A percentile compares a stretch with the other conserved stretches of the same genome.
phyloP scores from a whole-genome alignment of 2,113 vertebrate species.

The Dissostichus mawsoni region DNA sequence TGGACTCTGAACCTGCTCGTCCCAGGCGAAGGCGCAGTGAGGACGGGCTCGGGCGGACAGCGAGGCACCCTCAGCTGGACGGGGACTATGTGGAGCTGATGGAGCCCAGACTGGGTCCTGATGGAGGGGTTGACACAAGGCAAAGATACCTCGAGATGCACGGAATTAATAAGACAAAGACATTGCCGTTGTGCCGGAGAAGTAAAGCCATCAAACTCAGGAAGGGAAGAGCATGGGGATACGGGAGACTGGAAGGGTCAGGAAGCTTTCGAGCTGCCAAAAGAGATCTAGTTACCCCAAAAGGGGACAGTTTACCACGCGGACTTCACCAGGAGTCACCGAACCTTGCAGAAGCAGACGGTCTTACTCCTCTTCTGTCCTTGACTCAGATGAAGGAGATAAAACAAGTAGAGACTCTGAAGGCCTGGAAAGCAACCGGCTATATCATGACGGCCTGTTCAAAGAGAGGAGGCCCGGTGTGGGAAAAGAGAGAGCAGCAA shows the following conservation, averaged over 20 bases:
- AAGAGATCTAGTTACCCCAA: conserved; percentile 47
- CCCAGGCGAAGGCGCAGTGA: conserved; percentile 73
- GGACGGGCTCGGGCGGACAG: conserved; percentile 68
- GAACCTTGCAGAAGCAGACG: conserved; percentile 54
- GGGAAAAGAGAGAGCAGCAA: conserved; percentile 78
- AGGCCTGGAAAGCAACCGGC: conserved; percentile 46
- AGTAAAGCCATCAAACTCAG: conserved; percentile 85
- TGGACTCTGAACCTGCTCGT: conserved; percentile 54
- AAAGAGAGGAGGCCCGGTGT: conserved; percentile 84
- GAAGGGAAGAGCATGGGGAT: conserved; percentile 85
- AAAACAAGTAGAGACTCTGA: conserved; percentile 55
- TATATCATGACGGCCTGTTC: conserved; percentile 62
- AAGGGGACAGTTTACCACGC: conserved; percentile 53
- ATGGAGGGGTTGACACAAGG: conserved; percentile 79
- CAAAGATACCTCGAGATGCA: conserved; percentile 85
- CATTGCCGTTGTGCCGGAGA: conserved; percentile 86
- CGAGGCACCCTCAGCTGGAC: conserved; percentile 65
- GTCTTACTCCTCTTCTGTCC: conserved; percentile 58
- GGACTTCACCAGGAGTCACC: conserved; percentile 44
- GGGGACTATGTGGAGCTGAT: conserved; percentile 89
- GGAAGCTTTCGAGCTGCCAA: conserved; percentile 68
- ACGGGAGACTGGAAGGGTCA: conserved; percentile 77
- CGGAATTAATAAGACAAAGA: conserved; percentile 86
- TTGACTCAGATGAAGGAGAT: conserved; percentile 70
- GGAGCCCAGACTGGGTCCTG: conserved; percentile 85